phyloP scores from a whole-genome alignment of 2,888 invertebrate genomes.

The Cerastis rubricosa region DNA sequence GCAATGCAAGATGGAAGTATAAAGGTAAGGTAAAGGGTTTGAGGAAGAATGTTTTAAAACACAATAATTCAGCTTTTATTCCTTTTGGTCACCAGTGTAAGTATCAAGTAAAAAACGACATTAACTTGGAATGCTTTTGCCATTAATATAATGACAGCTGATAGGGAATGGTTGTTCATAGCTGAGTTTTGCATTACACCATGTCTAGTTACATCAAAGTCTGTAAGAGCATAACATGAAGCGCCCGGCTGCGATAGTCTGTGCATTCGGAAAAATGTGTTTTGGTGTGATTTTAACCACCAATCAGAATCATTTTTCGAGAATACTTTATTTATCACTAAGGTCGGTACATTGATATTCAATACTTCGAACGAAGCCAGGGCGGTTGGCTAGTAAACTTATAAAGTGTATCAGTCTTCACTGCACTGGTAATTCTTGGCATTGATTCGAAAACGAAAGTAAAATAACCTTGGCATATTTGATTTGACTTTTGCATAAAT shows the following conservation, averaged over 20 bases:
- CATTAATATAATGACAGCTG: conserved; percentile 56
- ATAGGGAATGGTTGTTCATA: conserved; percentile 41
- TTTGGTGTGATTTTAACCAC: conserved; percentile 7
- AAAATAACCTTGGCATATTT: conserved; percentile 48
- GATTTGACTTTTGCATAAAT: conserved; percentile 58
- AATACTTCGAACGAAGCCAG: background rate
- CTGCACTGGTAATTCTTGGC: conserved; percentile 56
- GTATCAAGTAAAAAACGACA: conserved; percentile 36
- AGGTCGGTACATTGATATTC: conserved; percentile 11
- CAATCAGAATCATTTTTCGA: background rate
- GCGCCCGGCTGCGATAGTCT: background rate
- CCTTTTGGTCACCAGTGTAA: conserved; percentile 53
- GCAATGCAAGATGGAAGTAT: conserved; percentile 14
- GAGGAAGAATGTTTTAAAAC: conserved; percentile 22
- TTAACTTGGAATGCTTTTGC: conserved; percentile 62
- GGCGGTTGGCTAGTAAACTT: conserved; percentile 36
- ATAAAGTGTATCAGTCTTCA: conserved; percentile 60
- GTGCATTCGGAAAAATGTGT: background rate
- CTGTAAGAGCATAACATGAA: conserved; percentile 9
- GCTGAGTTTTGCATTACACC: conserved; percentile 40
- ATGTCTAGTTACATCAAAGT: conserved; percentile 27
- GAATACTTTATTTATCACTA: background rate
- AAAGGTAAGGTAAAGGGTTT: conserved; percentile 18
- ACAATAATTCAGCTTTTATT: conserved; percentile 39
- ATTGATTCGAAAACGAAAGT: conserved; percentile 59